Evolutionary conservation across 2,797 vertebrate genomes (phyloP).

Genomic region (Rhabdophis nuchalis): DNA sequence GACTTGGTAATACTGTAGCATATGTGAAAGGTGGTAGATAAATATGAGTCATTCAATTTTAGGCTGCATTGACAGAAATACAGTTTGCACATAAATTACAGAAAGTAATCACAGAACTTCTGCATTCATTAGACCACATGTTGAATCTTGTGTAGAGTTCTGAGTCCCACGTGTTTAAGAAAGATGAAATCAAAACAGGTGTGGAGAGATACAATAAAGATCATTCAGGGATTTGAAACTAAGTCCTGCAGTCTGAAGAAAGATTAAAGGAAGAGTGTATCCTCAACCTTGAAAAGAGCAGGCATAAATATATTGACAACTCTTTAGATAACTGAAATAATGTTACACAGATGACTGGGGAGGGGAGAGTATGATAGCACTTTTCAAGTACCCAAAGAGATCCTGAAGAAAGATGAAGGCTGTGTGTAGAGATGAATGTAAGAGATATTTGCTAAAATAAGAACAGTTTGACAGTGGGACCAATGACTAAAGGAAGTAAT

Average conservation of each 20-base stretch:
- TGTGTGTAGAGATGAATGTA: not conserved
- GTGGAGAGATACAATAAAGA: not conserved
- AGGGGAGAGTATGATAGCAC: not conserved
- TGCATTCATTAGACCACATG: not conserved
- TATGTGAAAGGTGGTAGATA: not conserved
- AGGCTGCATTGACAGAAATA: not conserved
- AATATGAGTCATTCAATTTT: not conserved
- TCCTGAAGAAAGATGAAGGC: not conserved
- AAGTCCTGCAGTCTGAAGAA: not conserved
- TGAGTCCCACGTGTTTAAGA: not conserved
- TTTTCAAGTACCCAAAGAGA: not conserved
- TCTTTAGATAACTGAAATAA: not conserved
- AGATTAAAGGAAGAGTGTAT: not conserved
- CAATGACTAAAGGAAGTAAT: not conserved
- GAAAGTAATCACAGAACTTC: not conserved
- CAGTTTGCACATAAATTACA: not conserved
- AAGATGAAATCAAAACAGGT: not conserved
- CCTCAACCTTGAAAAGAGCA: not conserved
- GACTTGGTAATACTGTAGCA: not conserved
- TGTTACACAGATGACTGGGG: not conserved
- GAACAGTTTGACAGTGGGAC: not conserved
- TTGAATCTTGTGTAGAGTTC: not conserved
- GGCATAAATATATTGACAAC: not conserved
- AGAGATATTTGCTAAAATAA: not conserved
- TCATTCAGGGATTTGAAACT: not conserved